Percentiles rank a stretch among this genome's conserved stretches.
Evolutionary conservation across 2,888 invertebrate genomes (phyloP).

Genomic region (Nephrotoma flavescens): DNA sequence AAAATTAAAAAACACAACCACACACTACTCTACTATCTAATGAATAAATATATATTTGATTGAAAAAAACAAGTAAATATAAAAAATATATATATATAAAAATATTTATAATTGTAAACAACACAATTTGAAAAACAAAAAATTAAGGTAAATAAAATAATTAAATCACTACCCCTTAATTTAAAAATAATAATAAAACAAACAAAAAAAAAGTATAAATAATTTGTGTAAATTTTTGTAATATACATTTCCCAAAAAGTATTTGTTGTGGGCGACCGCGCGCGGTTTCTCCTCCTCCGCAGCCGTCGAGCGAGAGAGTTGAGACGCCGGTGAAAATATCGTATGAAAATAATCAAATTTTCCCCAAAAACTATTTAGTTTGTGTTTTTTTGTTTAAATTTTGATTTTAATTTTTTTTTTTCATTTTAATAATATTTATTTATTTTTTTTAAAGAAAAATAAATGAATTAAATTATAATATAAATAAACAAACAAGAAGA

Average conservation of each 20-base stretch:
- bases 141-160: slow-evolving; percentile 17
- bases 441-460: not conserved
- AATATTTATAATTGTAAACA: slow-evolving; percentile 19
- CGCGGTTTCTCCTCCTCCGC: not conserved
- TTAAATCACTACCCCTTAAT: slow-evolving; percentile 15
- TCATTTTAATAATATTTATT: not conserved
- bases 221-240: slow-evolving; percentile 17
- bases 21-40: slow-evolving; percentile 16
- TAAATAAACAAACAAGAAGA: not conserved
- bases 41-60: slow-evolving; percentile 26
- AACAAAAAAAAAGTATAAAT: slow-evolving; percentile 8
- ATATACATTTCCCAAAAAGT: slow-evolving; percentile 10
- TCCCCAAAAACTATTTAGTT: not conserved
- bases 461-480: not conserved
- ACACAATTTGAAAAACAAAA: slow-evolving; percentile 18
- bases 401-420: not conserved
- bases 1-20: slow-evolving; percentile 24
- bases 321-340: not conserved
- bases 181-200: slow-evolving; percentile 33
- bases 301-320: not conserved
- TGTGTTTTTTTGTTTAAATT: not conserved
- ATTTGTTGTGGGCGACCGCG: not conserved
- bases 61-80: slow-evolving; percentile 22
- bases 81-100: not conserved
- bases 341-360: slow-evolving; percentile 2